These are phyloP conservation scores for Megamerina dolium DNA, from an alignment of 2,888 invertebrate genomes.

Conservation along the genomic window DNA sequence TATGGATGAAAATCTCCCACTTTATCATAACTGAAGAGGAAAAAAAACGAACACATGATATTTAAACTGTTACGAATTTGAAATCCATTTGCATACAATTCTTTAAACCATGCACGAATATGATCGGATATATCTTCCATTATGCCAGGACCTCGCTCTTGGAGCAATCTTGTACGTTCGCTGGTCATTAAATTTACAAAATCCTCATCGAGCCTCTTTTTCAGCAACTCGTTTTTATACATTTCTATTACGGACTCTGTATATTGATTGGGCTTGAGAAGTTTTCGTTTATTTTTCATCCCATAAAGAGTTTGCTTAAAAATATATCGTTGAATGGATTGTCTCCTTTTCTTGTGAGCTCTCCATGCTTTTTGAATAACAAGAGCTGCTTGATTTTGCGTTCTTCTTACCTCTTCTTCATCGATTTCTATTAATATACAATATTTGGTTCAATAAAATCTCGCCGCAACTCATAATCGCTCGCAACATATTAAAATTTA, in stretches of 20 bases:
- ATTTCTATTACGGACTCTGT: slow-evolving; percentile 26
- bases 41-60: not conserved
- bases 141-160: slow-evolving; percentile 53
- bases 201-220: slow-evolving; percentile 33
- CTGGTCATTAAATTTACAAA: slow-evolving; percentile 46
- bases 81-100: slow-evolving; percentile 48
- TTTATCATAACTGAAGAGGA: slow-evolving; percentile 33
- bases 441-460: no score
- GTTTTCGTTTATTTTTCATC: slow-evolving; percentile 24
- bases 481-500: no score
- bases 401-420: slow-evolving; percentile 4
- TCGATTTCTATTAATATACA: slow-evolving; percentile 4
- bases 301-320: slow-evolving; percentile 31
- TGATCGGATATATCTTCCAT: slow-evolving; percentile 70
- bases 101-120: slow-evolving; percentile 65
- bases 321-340: slow-evolving; percentile 2
- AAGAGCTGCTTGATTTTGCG: slow-evolving; percentile 26
- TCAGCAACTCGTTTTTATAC: slow-evolving; percentile 30
- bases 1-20: slow-evolving; percentile 49
- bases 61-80: not conserved
- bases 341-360: slow-evolving; percentile 25
- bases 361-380: slow-evolving; percentile 37
- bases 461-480: no score
- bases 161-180: slow-evolving; percentile 51
- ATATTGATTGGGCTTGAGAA: slow-evolving; percentile 19